A percentile compares a stretch with the other conserved stretches of the same genome.
These are phyloP conservation scores for Merops nubicus DNA, from an alignment of 2,113 vertebrate species.

Conservation along the genomic window DNA sequence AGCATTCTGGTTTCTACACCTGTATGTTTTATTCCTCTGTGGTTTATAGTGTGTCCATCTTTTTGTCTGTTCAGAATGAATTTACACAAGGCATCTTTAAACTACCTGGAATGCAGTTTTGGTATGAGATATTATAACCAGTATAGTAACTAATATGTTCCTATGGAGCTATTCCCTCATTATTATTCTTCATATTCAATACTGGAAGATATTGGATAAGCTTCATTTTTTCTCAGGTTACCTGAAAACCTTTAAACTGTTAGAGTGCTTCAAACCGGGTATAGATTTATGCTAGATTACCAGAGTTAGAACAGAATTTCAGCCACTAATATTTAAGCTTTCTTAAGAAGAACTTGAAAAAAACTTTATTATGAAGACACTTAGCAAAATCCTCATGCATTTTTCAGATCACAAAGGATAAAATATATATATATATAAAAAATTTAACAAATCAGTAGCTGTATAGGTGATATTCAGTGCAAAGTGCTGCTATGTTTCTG, in stretches of 20 bases:
- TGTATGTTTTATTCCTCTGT: background rate
- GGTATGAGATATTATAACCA: background rate
- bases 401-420: background rate
- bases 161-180: background rate
- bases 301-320: background rate
- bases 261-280: background rate
- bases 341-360: background rate
- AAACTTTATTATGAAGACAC: background rate
- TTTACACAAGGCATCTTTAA: background rate
- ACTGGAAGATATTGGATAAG: background rate
- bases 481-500: background rate
- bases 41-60: background rate
- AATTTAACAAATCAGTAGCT: background rate
- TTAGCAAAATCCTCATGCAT: background rate
- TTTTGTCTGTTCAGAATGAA: background rate
- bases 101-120: background rate
- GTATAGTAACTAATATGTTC: background rate
- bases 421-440: no score
- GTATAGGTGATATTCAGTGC: background rate
- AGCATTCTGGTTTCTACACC: background rate
- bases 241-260: background rate
- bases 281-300: background rate
- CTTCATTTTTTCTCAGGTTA: fast-evolving
- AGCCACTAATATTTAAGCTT: background rate
- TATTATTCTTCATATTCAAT: background rate